Percentiles rank a stretch among this genome's conserved stretches.
Evolutionary conservation across 2,113 vertebrate genomes (phyloP).

Genomic region (Myxocyprinus asiaticus): DNA sequence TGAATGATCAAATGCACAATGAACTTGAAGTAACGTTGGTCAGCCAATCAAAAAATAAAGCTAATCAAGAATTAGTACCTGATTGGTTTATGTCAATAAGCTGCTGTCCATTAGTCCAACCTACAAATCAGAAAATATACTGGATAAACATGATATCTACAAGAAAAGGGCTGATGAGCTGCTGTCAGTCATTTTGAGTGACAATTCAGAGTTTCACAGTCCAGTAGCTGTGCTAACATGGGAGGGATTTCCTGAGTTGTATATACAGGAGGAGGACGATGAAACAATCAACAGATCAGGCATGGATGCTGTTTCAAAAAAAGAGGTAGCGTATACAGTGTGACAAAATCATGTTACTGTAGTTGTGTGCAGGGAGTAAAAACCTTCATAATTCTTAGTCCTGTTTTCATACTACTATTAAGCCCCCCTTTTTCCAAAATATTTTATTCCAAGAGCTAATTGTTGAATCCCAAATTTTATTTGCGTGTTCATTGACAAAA

Average conservation of each 20-base stretch:
- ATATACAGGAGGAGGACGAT: constrained; percentile 84
- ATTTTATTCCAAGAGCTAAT: too few relatives aligned
- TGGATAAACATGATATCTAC: not conserved
- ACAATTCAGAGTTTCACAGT: constrained; percentile 7
- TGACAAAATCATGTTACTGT: constrained; percentile 42
- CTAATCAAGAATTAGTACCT: constrained; percentile 55
- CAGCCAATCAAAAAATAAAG: constrained; percentile 51
- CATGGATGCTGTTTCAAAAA: constrained; percentile 42
- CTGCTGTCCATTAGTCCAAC: not conserved
- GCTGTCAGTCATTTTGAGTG: constrained; percentile 7
- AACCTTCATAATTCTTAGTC: not conserved
- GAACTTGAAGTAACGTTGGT: constrained; percentile 61
- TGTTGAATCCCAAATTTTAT: too few relatives aligned
- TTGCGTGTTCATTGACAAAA: too few relatives aligned
- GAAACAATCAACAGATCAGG: constrained; percentile 43
- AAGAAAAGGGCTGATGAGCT: constrained; percentile 15
- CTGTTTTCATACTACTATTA: not conserved
- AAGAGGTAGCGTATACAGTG: constrained; percentile 81
- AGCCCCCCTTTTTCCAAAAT: too few relatives aligned
- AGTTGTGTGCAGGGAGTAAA: not conserved
- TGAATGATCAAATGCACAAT: constrained; percentile 41
- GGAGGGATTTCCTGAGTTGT: constrained; percentile 72
- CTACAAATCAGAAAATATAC: constrained; percentile 8
- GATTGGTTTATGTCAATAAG: constrained; percentile 45
- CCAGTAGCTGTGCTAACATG: constrained; percentile 47